Evolutionary conservation across 2,888 invertebrate genomes (phyloP).

Genomic region (Thumatha senex): DNA sequence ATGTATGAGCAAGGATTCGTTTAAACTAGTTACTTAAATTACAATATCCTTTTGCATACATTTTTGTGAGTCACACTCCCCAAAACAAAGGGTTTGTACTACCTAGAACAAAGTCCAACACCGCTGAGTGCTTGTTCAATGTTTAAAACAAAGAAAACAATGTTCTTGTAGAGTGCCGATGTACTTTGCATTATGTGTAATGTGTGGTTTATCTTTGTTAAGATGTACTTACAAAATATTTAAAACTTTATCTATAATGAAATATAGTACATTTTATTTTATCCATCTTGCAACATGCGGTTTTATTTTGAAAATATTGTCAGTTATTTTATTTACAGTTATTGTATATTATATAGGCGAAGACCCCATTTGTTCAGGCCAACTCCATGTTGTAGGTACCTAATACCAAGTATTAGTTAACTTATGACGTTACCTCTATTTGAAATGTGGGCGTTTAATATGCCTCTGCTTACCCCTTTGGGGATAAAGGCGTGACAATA

Average conservation of each 20-base stretch:
- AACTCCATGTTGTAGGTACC: no score
- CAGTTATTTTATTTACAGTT: constrained; percentile 13
- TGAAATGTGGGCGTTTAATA: no score
- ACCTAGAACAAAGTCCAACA: constrained; percentile 36
- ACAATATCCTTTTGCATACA: no score
- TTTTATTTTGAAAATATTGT: constrained; percentile 21
- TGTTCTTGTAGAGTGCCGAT: constrained; percentile 25
- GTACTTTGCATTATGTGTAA: constrained; percentile 37
- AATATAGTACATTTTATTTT: constrained; percentile 22
- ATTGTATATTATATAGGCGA: constrained; percentile 2
- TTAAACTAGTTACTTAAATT: no score
- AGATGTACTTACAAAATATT: constrained; percentile 36
- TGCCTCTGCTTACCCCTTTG: no score
- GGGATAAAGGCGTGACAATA: no score
- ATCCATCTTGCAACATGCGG: constrained; percentile 11
- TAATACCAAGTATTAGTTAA: no score
- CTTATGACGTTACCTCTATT: no score
- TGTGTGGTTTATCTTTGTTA: constrained; percentile 34
- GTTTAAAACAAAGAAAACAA: constrained; percentile 43
- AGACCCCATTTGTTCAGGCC: neutral
- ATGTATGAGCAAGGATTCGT: no score
- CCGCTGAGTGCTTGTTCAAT: constrained; percentile 27
- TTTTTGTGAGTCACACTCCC: constrained; percentile 27
- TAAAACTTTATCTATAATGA: constrained; percentile 10
- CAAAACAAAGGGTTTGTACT: constrained; percentile 34